Conservation (phyloP, 2,797 vertebrate genomes). For the Harpagifer antarcticus region DNA sequence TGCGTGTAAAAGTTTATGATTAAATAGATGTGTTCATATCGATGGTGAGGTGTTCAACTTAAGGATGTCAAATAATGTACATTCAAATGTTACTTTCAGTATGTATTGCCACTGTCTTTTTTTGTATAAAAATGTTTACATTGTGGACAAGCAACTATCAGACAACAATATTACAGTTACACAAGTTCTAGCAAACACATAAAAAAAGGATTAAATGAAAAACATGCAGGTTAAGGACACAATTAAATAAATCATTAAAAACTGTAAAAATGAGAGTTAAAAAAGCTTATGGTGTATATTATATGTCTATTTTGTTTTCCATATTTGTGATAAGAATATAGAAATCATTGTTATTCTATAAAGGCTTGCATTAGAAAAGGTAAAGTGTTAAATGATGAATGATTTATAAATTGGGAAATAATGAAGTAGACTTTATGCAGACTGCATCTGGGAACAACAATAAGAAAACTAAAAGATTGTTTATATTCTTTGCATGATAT, state of each 20-base stretch:
- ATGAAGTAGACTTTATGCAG: neutral
- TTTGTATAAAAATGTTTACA: neutral
- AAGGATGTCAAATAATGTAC: neutral
- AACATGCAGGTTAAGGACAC: too few relatives aligned
- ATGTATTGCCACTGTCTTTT: neutral
- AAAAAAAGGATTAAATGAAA: neutral
- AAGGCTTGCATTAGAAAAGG: neutral
- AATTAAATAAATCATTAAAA: neutral
- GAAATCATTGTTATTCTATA: neutral
- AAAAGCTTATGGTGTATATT: neutral
- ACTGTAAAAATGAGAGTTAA: neutral
- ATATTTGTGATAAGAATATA: neutral
- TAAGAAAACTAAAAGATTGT: neutral
- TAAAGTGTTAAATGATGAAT: neutral
- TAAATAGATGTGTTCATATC: neutral
- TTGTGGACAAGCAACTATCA: neutral
- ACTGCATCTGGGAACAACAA: neutral
- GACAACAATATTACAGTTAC: neutral
- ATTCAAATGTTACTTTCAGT: neutral
- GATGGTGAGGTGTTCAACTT: neutral
- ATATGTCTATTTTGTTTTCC: neutral
- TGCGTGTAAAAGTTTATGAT: neutral
- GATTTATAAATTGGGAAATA: neutral
- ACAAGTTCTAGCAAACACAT: neutral
- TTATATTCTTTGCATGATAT: slow-evolving; percentile 12